phyloP scores from a whole-genome alignment of 2,113 vertebrate species.

The Pteronura brasiliensis region DNA sequence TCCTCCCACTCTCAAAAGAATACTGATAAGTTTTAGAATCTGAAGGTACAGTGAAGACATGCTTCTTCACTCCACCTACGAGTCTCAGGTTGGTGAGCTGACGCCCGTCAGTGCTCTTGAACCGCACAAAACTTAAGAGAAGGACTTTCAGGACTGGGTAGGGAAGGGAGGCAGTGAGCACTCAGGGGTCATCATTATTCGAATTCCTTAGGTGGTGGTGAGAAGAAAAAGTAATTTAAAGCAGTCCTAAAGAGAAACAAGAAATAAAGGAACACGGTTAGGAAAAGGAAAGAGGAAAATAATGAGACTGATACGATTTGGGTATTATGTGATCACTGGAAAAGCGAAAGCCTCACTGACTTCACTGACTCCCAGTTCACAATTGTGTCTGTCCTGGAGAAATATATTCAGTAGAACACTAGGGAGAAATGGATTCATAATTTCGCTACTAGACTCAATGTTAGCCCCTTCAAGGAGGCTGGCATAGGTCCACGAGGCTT shows the following conservation, averaged over 20 bases:
- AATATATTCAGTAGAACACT: not conserved
- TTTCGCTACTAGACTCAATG: not conserved
- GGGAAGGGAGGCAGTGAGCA: not conserved
- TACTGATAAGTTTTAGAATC: constrained; percentile 58
- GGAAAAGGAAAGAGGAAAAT: not conserved
- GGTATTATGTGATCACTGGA: not conserved
- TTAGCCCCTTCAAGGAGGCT: not conserved
- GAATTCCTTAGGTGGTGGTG: not conserved
- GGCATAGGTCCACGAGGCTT: not conserved
- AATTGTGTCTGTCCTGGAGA: not conserved
- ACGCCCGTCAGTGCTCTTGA: not conserved
- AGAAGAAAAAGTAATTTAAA: not conserved
- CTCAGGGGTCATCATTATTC: not conserved
- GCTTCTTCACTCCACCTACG: constrained; percentile 27
- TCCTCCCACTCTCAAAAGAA: constrained; percentile 66
- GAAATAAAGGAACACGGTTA: not conserved
- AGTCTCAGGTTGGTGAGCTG: constrained; percentile 15
- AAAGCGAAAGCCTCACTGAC: not conserved
- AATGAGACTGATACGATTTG: not conserved
- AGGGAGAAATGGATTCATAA: not conserved
- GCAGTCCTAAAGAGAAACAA: not conserved
- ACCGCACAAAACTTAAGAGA: constrained; percentile 2
- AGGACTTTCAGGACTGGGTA: not conserved
- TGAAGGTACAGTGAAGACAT: constrained; percentile 45
- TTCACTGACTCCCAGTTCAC: not conserved